These are phyloP conservation scores for Montipora capitata DNA, from an alignment of 92 coral and sea anemone genomes.

Conservation along the genomic window DNA sequence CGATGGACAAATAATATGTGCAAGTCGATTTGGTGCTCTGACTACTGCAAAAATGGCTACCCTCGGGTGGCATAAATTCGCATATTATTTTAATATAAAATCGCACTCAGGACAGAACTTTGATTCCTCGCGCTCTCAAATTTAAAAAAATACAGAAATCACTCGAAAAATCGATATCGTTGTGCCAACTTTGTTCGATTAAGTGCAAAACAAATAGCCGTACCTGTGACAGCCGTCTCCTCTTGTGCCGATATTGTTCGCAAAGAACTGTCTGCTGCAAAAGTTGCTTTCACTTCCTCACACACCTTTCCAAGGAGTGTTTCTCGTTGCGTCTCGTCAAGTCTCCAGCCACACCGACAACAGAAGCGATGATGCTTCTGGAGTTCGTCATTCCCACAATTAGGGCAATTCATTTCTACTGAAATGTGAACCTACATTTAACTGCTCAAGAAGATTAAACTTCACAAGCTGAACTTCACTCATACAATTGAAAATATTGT, in stretches of 20 bases:
- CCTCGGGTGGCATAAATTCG: too few relatives aligned
- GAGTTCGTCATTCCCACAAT: slow-evolving; percentile 26
- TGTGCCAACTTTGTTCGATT: too few relatives aligned
- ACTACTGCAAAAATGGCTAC: too few relatives aligned
- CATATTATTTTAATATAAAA: too few relatives aligned
- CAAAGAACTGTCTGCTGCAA: neutral
- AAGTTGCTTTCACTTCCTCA: neutral
- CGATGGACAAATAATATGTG: too few relatives aligned
- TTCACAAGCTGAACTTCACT: neutral
- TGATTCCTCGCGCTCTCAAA: neutral
- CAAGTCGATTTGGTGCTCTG: too few relatives aligned
- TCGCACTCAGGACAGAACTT: too few relatives aligned
- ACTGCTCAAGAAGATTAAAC: neutral
- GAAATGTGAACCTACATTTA: slow-evolving; percentile 1
- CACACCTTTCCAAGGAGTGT: neutral
- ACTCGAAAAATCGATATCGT: too few relatives aligned
- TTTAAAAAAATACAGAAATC: neutral
- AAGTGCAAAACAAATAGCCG: too few relatives aligned
- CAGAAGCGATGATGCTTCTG: slow-evolving; percentile 48
- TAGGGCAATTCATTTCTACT: slow-evolving; percentile 32
- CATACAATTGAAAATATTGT: neutral
- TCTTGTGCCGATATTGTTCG: too few relatives aligned
- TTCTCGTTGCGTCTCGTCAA: neutral
- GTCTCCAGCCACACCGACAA: slow-evolving; percentile 18
- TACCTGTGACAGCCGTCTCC: slow-evolving; percentile 5